phyloP scores from a whole-genome alignment of 2,888 invertebrate species.

The Hanleya hanleyi region DNA sequence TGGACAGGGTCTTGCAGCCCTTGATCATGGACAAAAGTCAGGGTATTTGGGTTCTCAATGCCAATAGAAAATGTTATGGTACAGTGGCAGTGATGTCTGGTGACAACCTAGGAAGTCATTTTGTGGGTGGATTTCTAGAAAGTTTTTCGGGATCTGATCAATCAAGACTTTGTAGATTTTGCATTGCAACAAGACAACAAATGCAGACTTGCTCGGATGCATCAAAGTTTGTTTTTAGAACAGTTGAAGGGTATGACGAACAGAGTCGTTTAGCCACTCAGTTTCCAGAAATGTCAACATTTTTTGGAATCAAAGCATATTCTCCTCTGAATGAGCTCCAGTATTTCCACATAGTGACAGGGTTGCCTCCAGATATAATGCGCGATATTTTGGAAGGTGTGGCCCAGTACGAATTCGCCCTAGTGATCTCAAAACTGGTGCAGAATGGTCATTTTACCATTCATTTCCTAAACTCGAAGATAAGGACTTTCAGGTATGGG shows the following conservation, averaged over 20 bases:
- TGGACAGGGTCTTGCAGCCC: conserved; percentile 2
- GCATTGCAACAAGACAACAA: conserved; percentile 14
- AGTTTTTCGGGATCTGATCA: conserved; percentile 4
- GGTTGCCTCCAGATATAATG: conserved; percentile 19
- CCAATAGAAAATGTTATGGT: too few relatives aligned
- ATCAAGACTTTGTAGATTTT: conserved; percentile 14
- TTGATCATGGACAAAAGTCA: conserved; percentile 10
- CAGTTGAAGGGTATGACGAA: background rate
- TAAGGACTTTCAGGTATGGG: conserved; percentile 18
- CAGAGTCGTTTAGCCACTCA: background rate
- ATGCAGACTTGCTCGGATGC: background rate
- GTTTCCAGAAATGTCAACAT: background rate
- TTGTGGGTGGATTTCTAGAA: conserved; percentile 4
- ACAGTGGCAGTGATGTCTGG: conserved; percentile 1
- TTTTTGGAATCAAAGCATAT: conserved; percentile 12
- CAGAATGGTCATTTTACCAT: conserved; percentile 8
- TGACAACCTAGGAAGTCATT: conserved; percentile 16
- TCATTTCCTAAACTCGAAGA: background rate
- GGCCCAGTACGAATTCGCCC: conserved; percentile 3
- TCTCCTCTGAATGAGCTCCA: conserved; percentile 13
- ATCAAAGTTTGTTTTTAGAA: background rate
- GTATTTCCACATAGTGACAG: conserved; percentile 3
- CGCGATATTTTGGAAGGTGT: conserved; percentile 24
- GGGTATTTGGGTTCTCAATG: too few relatives aligned
- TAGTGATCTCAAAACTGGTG: conserved; percentile 5